These are phyloP conservation scores for Nemotelus pantherinus DNA, from an alignment of 2,888 invertebrate genomes.

Conservation along the genomic window DNA sequence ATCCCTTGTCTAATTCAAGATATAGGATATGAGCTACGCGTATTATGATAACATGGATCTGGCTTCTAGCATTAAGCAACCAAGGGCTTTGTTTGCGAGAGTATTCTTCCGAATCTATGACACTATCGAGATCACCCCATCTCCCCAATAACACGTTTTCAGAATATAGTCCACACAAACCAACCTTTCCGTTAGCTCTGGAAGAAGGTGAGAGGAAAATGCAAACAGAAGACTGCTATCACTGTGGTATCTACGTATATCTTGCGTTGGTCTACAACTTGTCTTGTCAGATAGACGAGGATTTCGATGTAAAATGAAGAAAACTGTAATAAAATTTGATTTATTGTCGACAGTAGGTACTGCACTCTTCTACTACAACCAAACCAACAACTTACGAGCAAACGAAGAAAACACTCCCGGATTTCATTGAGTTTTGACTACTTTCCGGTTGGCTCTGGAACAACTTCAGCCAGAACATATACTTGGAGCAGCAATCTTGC, in stretches of 20 bases:
- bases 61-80: too few species aligned
- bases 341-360: slow-evolving; percentile 64
- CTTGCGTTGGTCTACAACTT: slow-evolving; percentile 34
- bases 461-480: background rate
- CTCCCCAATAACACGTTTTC: background rate
- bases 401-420: background rate
- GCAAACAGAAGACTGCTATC: slow-evolving; percentile 44
- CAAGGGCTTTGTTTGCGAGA: too few species aligned
- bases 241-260: slow-evolving; percentile 29
- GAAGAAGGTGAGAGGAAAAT: slow-evolving; percentile 15
- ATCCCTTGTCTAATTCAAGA: too few species aligned
- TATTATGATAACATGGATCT: too few species aligned
- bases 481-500: background rate
- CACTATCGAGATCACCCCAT: too few species aligned
- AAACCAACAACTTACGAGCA: background rate
- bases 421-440: background rate
- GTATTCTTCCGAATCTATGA: too few species aligned
- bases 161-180: background rate
- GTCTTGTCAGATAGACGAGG: slow-evolving; percentile 45
- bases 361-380: background rate
- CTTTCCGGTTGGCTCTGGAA: background rate
- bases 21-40: too few species aligned
- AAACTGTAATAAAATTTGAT: slow-evolving; percentile 66
- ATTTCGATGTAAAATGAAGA: slow-evolving; percentile 62
- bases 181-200: background rate